Percentiles rank a stretch among this genome's conserved stretches.
Conservation (phyloP, 2,113 vertebrate species). For the Spea bombifrons region DNA sequence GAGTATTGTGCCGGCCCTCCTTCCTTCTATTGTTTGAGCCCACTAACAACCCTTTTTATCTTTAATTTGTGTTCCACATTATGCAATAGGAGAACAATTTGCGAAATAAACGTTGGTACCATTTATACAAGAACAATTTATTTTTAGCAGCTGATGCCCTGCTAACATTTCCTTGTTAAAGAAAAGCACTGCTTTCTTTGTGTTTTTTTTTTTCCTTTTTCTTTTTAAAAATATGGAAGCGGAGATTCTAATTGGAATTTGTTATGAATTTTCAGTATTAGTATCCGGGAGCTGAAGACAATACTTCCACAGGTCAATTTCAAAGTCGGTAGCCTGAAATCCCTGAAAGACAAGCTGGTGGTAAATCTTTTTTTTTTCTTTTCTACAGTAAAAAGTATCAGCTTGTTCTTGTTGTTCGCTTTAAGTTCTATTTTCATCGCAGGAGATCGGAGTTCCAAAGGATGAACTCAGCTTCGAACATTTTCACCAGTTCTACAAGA, state of each 20-base stretch:
- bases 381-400: not conserved
- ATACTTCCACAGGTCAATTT: slow-evolving; percentile 86
- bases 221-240: too few relatives aligned
- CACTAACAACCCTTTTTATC: too few relatives aligned
- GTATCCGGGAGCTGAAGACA: slow-evolving; percentile 85
- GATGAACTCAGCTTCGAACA: slow-evolving; percentile 91
- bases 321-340: slow-evolving; percentile 78
- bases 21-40: too few relatives aligned
- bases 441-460: slow-evolving; percentile 84
- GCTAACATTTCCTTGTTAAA: too few relatives aligned
- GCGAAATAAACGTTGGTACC: too few relatives aligned
- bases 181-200: too few relatives aligned
- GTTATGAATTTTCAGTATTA: slow-evolving; percentile 69
- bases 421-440: slow-evolving; percentile 34
- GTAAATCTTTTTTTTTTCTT: slow-evolving; percentile 58
- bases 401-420: not conserved
- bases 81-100: too few relatives aligned
- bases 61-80: too few relatives aligned
- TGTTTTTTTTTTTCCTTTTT: not conserved
- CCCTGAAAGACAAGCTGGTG: slow-evolving; percentile 83
- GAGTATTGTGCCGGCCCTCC: too few relatives aligned
- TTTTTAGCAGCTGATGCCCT: too few relatives aligned
- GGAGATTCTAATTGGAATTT: too few relatives aligned
- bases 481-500: slow-evolving; percentile 94
- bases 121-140: too few relatives aligned